These are phyloP conservation scores for Drosophila paulistorum DNA, from an alignment of 1,140 invertebrate genomes.

Conservation along the genomic window DNA sequence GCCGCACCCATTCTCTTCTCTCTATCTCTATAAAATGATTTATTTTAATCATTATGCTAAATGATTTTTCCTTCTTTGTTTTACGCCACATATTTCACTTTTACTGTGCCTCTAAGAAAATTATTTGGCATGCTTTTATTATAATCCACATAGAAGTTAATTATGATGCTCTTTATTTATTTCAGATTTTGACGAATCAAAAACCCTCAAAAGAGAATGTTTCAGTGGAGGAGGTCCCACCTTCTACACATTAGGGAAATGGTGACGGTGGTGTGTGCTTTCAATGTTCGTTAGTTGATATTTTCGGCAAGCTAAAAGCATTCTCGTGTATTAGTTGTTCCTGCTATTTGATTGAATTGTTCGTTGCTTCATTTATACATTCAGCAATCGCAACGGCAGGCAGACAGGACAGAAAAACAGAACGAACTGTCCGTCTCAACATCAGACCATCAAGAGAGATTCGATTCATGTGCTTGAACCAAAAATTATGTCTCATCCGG, in stretches of 20 bases:
- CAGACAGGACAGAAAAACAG: slow-evolving; percentile 7
- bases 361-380: slow-evolving; percentile 44
- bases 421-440: background rate
- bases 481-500: slow-evolving; percentile 40
- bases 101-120: slow-evolving; percentile 62
- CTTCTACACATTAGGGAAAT: no score
- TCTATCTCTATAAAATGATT: slow-evolving; percentile 64
- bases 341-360: slow-evolving; percentile 64
- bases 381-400: background rate
- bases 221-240: background rate
- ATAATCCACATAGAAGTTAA: slow-evolving; percentile 2
- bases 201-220: background rate
- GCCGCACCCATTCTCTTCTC: background rate
- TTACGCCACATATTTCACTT: slow-evolving; percentile 62
- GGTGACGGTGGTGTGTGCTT: background rate
- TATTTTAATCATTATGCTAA: slow-evolving; percentile 82
- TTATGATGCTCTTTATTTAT: background rate
- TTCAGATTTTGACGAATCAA: slow-evolving; percentile 12
- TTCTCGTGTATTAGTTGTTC: slow-evolving; percentile 69
- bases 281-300: slow-evolving; percentile 19
- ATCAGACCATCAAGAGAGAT: background rate
- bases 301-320: slow-evolving; percentile 62
- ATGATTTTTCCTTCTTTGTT: slow-evolving; percentile 56
- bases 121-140: slow-evolving; percentile 48
- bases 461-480: slow-evolving; percentile 22